Base-by-base conservation (phyloP, 2,888 invertebrate genomes). In the Stratiomys singularior region DNA sequence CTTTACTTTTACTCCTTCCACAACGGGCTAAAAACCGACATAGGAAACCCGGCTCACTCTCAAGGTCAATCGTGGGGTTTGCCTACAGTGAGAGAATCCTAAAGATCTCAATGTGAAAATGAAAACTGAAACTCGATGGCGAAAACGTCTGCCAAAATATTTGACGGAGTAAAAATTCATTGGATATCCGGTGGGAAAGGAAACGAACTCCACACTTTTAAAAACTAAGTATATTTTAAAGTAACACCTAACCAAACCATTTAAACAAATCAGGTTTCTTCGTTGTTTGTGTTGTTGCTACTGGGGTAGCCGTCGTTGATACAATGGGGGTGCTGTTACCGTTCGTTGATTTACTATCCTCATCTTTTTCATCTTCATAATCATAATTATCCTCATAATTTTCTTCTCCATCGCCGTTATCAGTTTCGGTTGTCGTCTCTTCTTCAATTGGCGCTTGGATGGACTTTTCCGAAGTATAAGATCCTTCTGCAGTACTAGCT, bases 311-410 rank as follows among this genome's bases (percentile, higher is more conserved):
- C 23, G 21, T 60, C 23, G 60, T 60, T 25, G 60, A n/a, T 60
- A 9, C 18, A 4, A 18, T 60, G 7, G 21, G 5, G 23, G 60
- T 25, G 5, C 5, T 15, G 2, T n/a, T 25, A n/a, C 23, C 60
- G 13, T 60, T 60, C 15, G 15, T 4, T 9, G 52, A 13, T 52
- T 60, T 25, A 1, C 15, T 15, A 13, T 30, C 69, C 9, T 69
- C 18, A 2, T 69, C 46, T 46, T 27, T 37, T 21, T 30, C 47
- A 47, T 46, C 18, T 25, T 47, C 69, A 18, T 69, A 46, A 0
- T 69, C 69, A 44, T 74, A 58, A 28, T 72, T 37, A 9, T 74
- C 58, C 4, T 56, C 72, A 9, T 72, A 56, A 56, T 27, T 28
- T 3, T 72, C 72, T 2, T 60, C 21, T 1, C 37, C 58, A 1